These are phyloP conservation scores for Nicator chloris DNA, from an alignment of 2,113 vertebrate species.

Conservation along the genomic window DNA sequence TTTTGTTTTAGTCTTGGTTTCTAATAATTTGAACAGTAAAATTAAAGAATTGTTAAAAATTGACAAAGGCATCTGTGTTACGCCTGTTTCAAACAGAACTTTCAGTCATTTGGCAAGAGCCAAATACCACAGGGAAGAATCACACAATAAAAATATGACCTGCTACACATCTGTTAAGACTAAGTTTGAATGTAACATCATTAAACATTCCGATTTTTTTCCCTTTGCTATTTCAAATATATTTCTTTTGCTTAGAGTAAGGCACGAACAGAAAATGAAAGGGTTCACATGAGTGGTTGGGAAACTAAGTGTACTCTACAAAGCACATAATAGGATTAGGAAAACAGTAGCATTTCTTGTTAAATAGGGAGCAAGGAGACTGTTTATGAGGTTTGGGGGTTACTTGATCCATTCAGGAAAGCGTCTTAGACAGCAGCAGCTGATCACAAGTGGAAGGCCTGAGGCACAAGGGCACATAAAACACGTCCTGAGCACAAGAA, in stretches of 20 bases:
- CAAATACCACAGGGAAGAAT: background rate
- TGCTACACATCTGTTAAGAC: background rate
- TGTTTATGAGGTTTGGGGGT: background rate
- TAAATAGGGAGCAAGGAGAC: background rate
- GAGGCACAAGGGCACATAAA: background rate
- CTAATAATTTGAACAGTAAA: background rate
- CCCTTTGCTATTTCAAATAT: background rate
- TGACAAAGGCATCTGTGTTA: background rate
- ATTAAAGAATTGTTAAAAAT: no score
- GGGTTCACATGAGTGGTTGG: background rate
- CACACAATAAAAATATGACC: background rate
- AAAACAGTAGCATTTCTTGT: constrained; percentile 10
- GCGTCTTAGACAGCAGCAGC: background rate
- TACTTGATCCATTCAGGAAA: background rate
- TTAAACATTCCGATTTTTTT: background rate
- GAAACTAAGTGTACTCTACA: background rate
- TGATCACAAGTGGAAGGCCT: background rate
- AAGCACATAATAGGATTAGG: constrained; percentile 34
- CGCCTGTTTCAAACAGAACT: background rate
- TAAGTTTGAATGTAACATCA: background rate
- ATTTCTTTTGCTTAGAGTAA: background rate
- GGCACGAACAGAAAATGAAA: background rate
- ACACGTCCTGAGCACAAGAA: background rate
- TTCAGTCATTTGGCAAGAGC: background rate
- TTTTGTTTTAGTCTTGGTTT: background rate